phyloP scores from a whole-genome alignment of 2,888 invertebrate species.

The Leptinotarsa rubiginosa region DNA sequence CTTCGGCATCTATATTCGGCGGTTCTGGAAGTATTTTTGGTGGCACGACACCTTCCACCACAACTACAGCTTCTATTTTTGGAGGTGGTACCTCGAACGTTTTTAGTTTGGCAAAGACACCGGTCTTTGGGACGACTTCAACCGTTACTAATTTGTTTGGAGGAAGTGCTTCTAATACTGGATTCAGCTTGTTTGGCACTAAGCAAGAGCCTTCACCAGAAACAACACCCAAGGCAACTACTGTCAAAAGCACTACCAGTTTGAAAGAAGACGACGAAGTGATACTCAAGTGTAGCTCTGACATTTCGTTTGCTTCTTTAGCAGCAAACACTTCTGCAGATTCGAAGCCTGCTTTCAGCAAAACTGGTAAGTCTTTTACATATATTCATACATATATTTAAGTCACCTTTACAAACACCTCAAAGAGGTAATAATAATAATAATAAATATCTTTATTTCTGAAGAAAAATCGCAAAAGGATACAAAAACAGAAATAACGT shows the following conservation, averaged over 20 bases:
- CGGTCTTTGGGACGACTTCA: slow-evolving; percentile 10
- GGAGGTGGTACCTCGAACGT: slow-evolving; percentile 29
- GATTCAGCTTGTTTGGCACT: slow-evolving; percentile 17
- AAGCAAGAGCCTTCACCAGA: neutral
- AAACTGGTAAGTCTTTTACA: slow-evolving; percentile 32
- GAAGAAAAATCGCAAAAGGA: no score
- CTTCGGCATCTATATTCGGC: slow-evolving; percentile 40
- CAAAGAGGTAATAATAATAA: no score
- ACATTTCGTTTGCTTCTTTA: slow-evolving; percentile 62
- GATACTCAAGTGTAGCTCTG: slow-evolving; percentile 59
- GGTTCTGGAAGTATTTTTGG: slow-evolving; percentile 32
- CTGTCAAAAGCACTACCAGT: slow-evolving; percentile 23
- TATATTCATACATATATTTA: neutral
- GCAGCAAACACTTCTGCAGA: slow-evolving; percentile 55
- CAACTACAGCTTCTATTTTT: slow-evolving; percentile 32
- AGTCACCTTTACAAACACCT: neutral
- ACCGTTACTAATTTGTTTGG: slow-evolving; percentile 22
- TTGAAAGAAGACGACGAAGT: slow-evolving; percentile 55
- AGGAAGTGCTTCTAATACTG: neutral
- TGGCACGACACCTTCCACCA: slow-evolving; percentile 25
- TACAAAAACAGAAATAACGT: no score
- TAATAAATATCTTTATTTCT: no score
- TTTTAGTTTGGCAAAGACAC: slow-evolving; percentile 27
- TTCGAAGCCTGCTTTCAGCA: slow-evolving; percentile 30
- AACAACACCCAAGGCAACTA: neutral